Evolutionary conservation across 1,140 invertebrate genomes (phyloP).

Genomic region (Habropoda laboriosa): DNA sequence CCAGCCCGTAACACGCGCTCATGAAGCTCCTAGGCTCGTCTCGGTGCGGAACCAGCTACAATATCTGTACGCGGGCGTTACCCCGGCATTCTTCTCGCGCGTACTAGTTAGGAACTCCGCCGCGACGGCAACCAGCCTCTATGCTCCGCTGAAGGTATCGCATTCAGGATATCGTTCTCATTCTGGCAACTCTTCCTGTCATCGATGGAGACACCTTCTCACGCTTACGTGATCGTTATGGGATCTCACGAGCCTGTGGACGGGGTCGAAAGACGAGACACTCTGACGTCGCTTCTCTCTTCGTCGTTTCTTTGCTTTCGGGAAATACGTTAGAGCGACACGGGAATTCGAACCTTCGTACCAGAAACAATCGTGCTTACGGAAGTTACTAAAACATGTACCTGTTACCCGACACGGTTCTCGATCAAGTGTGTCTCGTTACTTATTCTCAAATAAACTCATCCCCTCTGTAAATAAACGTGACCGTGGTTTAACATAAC

Average conservation of each 20-base stretch:
- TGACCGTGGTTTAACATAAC: too few species aligned
- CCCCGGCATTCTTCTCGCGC: slow-evolving; percentile 37
- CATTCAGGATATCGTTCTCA: neutral
- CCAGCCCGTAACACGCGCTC: slow-evolving; percentile 36
- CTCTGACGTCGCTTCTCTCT: neutral
- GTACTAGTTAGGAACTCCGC: slow-evolving; percentile 24
- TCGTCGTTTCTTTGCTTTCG: neutral
- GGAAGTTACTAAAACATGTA: too few species aligned
- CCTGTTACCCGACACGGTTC: too few species aligned
- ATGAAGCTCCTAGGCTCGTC: slow-evolving; percentile 51
- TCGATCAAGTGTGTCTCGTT: too few species aligned
- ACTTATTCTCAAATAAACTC: too few species aligned
- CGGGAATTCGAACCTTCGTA: neutral
- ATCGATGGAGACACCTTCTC: neutral
- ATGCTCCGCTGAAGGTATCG: slow-evolving; percentile 32
- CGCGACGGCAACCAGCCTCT: slow-evolving; percentile 16
- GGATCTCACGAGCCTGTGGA: neutral
- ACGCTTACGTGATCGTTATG: neutral
- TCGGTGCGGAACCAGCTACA: slow-evolving; percentile 41
- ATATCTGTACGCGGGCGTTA: slow-evolving; percentile 55
- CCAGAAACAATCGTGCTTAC: neutral
- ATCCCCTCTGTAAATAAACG: too few species aligned
- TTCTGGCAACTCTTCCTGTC: too few species aligned
- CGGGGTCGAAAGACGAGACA: neutral
- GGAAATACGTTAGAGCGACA: neutral